Conservation (phyloP, 1,140 invertebrate species). For the Dreissena polymorpha region DNA sequence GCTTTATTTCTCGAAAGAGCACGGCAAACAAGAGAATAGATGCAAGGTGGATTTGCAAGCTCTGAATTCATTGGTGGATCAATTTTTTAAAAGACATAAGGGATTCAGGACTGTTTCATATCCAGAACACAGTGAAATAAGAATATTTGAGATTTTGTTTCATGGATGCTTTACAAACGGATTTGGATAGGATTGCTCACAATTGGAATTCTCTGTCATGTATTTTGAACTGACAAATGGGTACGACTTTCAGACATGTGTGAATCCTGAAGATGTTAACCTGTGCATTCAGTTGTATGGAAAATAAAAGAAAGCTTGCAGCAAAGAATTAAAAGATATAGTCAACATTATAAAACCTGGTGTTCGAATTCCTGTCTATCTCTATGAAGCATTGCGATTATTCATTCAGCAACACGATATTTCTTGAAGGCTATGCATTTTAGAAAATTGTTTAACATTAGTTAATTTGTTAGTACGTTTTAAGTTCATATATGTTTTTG, state of each 20-base stretch:
- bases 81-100: constrained; percentile 36
- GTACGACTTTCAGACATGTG: too few relatives aligned
- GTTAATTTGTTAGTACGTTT: too few relatives aligned
- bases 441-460: background rate
- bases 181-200: too few relatives aligned
- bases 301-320: constrained; percentile 5
- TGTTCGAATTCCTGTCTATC: too few relatives aligned
- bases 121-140: background rate
- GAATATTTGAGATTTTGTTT: constrained; percentile 41
- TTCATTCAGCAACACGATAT: constrained; percentile 1
- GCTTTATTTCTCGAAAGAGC: constrained; percentile 52
- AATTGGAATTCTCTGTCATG: too few relatives aligned
- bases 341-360: constrained; percentile 29
- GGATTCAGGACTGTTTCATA: constrained; percentile 24
- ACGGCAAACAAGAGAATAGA: constrained; percentile 53
- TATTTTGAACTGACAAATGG: too few relatives aligned
- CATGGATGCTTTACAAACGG: too few relatives aligned
- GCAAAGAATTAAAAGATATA: constrained; percentile 12
- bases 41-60: constrained; percentile 44
- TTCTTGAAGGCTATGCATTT: background rate
- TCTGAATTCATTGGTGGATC: constrained; percentile 46
- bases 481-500: too few relatives aligned
- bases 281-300: constrained; percentile 20
- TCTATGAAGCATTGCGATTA: too few relatives aligned
- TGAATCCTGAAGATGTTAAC: too few relatives aligned